Evolutionary conservation across 2,113 vertebrate genomes (phyloP).

Genomic region (Seriola rivoliana): DNA sequence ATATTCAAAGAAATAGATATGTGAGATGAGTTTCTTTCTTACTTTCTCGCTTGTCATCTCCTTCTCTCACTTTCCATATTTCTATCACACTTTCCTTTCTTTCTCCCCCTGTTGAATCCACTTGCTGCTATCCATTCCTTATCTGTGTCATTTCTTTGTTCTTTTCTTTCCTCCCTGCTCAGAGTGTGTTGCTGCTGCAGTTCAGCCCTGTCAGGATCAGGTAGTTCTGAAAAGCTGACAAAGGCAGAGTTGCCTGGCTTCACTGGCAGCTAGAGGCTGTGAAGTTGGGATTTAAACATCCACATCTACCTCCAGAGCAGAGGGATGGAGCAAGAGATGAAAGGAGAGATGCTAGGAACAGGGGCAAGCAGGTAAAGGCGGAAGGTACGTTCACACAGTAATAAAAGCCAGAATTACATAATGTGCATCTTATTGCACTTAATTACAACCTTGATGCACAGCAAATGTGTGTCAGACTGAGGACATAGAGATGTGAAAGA

Average conservation of each 20-base stretch:
- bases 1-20: constrained; percentile 34
- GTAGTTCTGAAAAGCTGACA: constrained; percentile 62
- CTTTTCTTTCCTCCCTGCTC: constrained; percentile 18
- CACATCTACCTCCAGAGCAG: constrained; percentile 17
- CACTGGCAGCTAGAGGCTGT: constrained; percentile 23
- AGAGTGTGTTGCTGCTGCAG: constrained; percentile 28
- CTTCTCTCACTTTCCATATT: constrained; percentile 4
- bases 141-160: constrained; percentile 43
- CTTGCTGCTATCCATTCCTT: constrained; percentile 7
- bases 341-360: constrained; percentile 26
- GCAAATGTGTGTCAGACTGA: constrained; percentile 34
- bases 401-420: constrained; percentile 10
- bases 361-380: neutral
- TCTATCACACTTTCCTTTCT: constrained; percentile 23
- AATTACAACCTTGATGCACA: constrained; percentile 30
- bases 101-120: constrained; percentile 6
- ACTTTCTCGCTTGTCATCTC: constrained; percentile 28
- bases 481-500: neutral
- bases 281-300: constrained; percentile 48
- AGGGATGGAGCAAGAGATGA: constrained; percentile 38
- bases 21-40: constrained; percentile 17
- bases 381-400: neutral
- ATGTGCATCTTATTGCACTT: constrained; percentile 39
- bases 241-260: constrained; percentile 37
- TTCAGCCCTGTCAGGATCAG: constrained; percentile 59